Evolutionary conservation across 2,888 invertebrate genomes (phyloP), one percentile per base, ranked within the genome.

Genomic region (Drosophila multiciliata): DNA sequence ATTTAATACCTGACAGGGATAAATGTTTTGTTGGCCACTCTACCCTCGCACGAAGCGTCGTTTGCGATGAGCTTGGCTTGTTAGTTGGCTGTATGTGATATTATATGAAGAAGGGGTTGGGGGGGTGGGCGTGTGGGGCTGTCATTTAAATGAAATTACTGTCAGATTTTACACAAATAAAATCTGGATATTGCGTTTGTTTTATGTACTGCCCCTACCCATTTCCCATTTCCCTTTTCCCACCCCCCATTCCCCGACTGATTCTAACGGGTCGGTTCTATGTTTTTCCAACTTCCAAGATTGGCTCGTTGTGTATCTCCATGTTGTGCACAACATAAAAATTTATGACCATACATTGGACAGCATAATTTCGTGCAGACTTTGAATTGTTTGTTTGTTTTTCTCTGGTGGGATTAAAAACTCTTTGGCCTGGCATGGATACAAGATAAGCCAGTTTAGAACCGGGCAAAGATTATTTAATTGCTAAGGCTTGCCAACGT

Each of bases 61-160:
- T 38, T 29, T n/a, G 40, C 59, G 50, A 61, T 62, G 35, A 58
- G 29, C 36, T 65, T 64, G 76, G 40, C 78, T 78, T 75, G 70
- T 62, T 70, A 71, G 63, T 65, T 65, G 63, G 11, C 11, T 65
- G 63, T 54, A 49, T 73, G 62, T 73, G 60, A 55, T 45, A 29
- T 67, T 26, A 36, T 45, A 29, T 68, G 35, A 36, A 64, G 29
- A 26, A 5, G 40, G 26, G 33, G 45, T 8, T 29, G 36, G 49
- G 20, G 48, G 57, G 20, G 50, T 42, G 42, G 67, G 68, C 59
- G 72, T 73, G 70, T 62, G 80, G 66, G 33, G 72, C 78, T 89
- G 90, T 85, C 85, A 85, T 85, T 85, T 85, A 78, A 89, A 89
- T 89, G 85, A 89, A 89, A 89, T 89, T 85, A 85, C 85, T 85